phyloP scores from a whole-genome alignment of 2,113 vertebrate genomes.

The Microcebus ravelobensis region DNA sequence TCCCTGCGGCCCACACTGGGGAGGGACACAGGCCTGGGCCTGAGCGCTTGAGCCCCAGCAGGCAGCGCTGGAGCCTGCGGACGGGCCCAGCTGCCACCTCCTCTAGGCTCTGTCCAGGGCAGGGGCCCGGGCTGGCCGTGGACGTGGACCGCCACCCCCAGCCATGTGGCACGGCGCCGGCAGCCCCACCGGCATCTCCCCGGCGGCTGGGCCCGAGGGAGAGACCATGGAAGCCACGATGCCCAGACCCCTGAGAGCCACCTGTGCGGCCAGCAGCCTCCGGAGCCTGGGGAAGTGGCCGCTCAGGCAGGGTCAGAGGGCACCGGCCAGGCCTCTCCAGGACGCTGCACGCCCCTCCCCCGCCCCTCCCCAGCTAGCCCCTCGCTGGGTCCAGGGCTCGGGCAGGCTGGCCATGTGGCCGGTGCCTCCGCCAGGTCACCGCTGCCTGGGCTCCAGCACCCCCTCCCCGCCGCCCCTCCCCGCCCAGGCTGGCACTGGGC shows the following conservation, averaged over 20 bases:
- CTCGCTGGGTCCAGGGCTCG: not conserved
- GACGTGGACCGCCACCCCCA: rapidly evolving
- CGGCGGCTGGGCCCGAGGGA: not conserved
- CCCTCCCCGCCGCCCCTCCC: not conserved
- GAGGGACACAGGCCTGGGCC: rapidly evolving
- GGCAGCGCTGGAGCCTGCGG: not conserved
- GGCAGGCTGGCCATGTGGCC: not conserved
- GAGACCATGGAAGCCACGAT: not conserved
- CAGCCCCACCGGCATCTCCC: not conserved
- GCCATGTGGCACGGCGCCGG: rapidly evolving
- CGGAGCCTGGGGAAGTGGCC: not conserved
- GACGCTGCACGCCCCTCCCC: not conserved
- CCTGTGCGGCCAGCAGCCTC: not conserved
- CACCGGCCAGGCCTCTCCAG: not conserved
- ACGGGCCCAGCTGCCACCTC: rapidly evolving
- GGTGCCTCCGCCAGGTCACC: not conserved
- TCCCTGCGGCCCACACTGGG: not conserved
- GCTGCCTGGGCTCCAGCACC: not conserved
- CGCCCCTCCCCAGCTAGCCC: not conserved
- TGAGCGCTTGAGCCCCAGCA: rapidly evolving
- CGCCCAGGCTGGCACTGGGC: not conserved
- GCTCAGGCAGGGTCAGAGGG: not conserved
- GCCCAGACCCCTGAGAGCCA: not conserved
- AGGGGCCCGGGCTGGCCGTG: too few species aligned
- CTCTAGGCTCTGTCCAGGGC: not conserved